phyloP scores from a whole-genome alignment of 1,140 invertebrate genomes.

The Bombus ignitus region DNA sequence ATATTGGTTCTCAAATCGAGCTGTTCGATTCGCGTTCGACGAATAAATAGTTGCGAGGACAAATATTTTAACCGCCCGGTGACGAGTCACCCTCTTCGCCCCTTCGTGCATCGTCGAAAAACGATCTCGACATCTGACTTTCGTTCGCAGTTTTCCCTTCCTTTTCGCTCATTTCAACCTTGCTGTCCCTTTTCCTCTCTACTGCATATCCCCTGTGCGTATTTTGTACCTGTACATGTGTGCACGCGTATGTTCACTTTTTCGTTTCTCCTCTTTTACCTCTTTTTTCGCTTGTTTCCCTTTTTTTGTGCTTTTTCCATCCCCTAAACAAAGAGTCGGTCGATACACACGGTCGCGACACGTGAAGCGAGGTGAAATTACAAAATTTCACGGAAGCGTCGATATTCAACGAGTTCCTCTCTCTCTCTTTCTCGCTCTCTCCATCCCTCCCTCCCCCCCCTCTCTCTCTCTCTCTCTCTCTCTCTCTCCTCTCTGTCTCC shows the following conservation, averaged over 20 bases:
- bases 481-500: neutral
- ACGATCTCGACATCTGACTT: slow-evolving; percentile 35
- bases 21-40: slow-evolving; percentile 36
- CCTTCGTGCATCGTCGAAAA: neutral
- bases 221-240: neutral
- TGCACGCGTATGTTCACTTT: slow-evolving; percentile 16
- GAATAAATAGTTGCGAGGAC: slow-evolving; percentile 39
- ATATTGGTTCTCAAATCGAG: slow-evolving; percentile 26
- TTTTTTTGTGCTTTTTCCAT: slow-evolving; percentile 9
- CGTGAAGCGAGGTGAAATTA: slow-evolving; percentile 39
- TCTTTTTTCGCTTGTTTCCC: too few species aligned
- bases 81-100: neutral
- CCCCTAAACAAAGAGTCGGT: slow-evolving; percentile 36
- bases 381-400: slow-evolving; percentile 26
- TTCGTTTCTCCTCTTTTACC: neutral
- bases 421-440: too few species aligned
- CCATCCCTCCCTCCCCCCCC: accelerated
- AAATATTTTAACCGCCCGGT: slow-evolving; percentile 29
- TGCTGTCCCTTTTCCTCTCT: neutral
- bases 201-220: neutral
- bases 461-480: neutral
- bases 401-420: neutral
- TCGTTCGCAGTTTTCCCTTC: neutral
- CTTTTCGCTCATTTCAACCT: neutral
- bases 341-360: slow-evolving; percentile 27